phyloP scores from a whole-genome alignment of 2,888 invertebrate genomes.

The Agonum fuliginosum region DNA sequence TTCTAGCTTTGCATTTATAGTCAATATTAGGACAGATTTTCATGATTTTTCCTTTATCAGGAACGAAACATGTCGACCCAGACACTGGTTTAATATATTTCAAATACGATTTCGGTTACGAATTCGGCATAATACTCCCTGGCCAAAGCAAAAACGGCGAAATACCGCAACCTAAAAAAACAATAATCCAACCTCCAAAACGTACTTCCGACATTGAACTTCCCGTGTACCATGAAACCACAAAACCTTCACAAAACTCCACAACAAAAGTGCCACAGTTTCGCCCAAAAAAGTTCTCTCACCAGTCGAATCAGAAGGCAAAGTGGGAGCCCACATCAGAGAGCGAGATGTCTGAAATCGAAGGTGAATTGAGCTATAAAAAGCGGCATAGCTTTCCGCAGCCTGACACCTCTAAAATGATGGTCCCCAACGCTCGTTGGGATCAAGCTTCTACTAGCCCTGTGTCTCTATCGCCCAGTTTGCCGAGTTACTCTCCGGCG shows the following conservation, averaged over 20 bases:
- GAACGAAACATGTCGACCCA: slow-evolving; percentile 85
- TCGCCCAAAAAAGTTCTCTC: slow-evolving; percentile 71
- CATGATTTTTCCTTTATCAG: slow-evolving; percentile 69
- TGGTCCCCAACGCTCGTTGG: slow-evolving; percentile 68
- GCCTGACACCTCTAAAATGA: slow-evolving; percentile 64
- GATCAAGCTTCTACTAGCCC: slow-evolving; percentile 76
- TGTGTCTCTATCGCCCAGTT: slow-evolving; percentile 76
- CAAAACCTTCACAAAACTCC: slow-evolving; percentile 65
- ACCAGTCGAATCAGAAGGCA: slow-evolving; percentile 71
- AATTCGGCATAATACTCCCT: slow-evolving; percentile 84
- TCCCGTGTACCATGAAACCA: slow-evolving; percentile 81
- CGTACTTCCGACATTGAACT: slow-evolving; percentile 78
- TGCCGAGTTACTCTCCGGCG: slow-evolving; percentile 77
- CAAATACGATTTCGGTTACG: slow-evolving; percentile 88
- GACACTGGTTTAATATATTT: slow-evolving; percentile 86
- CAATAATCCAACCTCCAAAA: slow-evolving; percentile 74
- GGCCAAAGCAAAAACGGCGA: slow-evolving; percentile 77
- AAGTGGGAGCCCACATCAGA: slow-evolving; percentile 80
- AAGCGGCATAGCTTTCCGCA: slow-evolving; percentile 73
- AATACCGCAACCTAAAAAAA: slow-evolving; percentile 72
- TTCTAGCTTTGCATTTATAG: background rate
- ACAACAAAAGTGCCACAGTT: slow-evolving; percentile 67
- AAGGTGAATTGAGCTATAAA: slow-evolving; percentile 71
- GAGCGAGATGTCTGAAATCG: slow-evolving; percentile 78
- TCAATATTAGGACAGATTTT: background rate